Evolutionary conservation across 2,113 vertebrate genomes (phyloP).

Genomic region (Platysteira castanea): DNA sequence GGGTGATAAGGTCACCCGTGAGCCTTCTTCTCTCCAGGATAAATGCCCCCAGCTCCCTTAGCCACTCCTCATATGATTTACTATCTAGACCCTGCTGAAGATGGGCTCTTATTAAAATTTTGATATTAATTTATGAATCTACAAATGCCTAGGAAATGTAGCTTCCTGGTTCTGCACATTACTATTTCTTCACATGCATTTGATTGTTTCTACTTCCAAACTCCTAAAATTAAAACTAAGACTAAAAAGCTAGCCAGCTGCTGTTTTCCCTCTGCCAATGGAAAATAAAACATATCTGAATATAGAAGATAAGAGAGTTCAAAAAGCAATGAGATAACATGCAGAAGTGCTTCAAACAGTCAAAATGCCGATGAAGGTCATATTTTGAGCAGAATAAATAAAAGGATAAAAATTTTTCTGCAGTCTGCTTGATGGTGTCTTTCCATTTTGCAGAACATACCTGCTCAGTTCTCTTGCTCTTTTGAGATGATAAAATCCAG

Average conservation of each 20-base stretch:
- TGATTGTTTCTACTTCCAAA: background rate
- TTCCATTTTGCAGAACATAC: background rate
- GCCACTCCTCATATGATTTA: background rate
- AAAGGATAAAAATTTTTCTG: background rate
- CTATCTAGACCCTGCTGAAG: background rate
- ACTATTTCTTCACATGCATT: background rate
- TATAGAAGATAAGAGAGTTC: background rate
- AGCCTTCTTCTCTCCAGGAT: fast-evolving
- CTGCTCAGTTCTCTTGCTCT: background rate
- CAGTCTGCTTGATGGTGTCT: background rate
- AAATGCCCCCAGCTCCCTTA: background rate
- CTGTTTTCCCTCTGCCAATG: background rate
- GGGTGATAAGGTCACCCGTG: background rate
- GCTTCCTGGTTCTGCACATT: background rate
- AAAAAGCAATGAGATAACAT: background rate
- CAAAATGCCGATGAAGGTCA: background rate
- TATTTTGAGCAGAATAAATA: background rate
- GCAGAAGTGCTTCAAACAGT: background rate
- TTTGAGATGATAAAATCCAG: background rate
- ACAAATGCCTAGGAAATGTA: background rate
- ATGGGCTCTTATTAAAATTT: background rate
- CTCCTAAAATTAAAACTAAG: background rate
- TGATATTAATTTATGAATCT: background rate
- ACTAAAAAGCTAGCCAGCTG: background rate
- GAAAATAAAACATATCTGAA: background rate